Base-by-base conservation (phyloP, 2,888 invertebrate species). In the Megaustenia siamemsis region DNA sequence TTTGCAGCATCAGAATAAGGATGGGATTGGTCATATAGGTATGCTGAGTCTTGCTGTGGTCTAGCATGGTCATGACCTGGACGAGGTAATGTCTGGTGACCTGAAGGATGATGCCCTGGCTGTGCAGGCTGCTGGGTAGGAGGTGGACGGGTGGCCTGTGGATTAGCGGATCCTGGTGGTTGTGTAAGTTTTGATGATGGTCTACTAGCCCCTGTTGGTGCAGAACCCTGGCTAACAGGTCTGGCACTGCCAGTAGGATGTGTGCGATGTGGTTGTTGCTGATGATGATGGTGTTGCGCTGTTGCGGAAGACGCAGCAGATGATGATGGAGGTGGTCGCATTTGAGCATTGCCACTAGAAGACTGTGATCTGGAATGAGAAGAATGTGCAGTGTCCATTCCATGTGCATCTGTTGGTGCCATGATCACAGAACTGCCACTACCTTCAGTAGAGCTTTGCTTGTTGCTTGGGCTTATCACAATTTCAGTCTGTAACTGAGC, bases 341-440 rank as follows among this genome's bases (percentile, higher is more conserved):
- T 82, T 15, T 53, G 82, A 56, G 73, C 60, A 60, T 18, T 32
- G 35, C 73, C 28, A 6, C 53, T 28, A 10, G 45, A 45, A 24
- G 80, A 43, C 28, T 79, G 79, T 12, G 66, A 6, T 71, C 82
- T 71, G 43, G 82, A 73, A 82, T 82, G 82, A 56, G 81, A 81
- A 68, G 68, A 35, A 21, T 4, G 77, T 28, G 45, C 28, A 40
- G 82, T 2, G n/a, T 81, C 81, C 56, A 32, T 69, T 40, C 45
- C 28, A 10, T 81, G 71, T 21, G 43, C 56, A 43, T 71, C 73
- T 53, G 56, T 18, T 56, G 71, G 40, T 28, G 43, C 60, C 1
- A 68, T 12, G 28, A 45, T 40, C 28, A 12, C 21, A 63, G 5
- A 10, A n/a, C 69, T 69, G n/a, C 35, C 49, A 10, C 68, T 71